Evolutionary conservation across 2,888 invertebrate species (phyloP).

Genomic region (Drosophila leonis): DNA sequence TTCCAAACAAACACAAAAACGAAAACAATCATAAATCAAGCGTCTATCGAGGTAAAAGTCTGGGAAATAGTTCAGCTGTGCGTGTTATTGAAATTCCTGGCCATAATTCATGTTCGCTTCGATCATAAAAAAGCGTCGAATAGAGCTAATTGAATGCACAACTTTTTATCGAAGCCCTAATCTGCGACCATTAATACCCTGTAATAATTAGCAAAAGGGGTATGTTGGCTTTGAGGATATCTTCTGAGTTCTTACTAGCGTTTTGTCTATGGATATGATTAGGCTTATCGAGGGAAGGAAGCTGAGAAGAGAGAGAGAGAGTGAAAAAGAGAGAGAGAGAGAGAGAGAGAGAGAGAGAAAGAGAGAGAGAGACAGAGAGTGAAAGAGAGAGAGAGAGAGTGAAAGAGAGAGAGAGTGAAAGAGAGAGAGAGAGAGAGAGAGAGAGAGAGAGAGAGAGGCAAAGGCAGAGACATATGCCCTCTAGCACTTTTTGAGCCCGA

Average conservation of each 20-base stretch:
- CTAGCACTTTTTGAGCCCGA: too few species aligned
- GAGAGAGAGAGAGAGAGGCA: not conserved
- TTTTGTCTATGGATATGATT: not conserved
- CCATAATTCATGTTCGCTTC: conserved; percentile 22
- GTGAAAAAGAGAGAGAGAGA: not conserved
- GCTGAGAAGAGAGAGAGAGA: not conserved
- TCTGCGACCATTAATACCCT: conserved; percentile 1
- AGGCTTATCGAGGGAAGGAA: not conserved
- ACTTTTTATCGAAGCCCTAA: conserved; percentile 14
- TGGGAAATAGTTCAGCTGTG: conserved; percentile 34
- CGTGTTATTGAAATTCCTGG: conserved; percentile 23
- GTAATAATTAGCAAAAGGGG: not conserved
- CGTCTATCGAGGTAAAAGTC: not conserved
- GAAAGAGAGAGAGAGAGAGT: not conserved
- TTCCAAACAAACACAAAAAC: conserved; percentile 35
- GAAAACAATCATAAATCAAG: conserved; percentile 20
- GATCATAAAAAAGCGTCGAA: conserved; percentile 36
- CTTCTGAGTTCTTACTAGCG: not conserved
- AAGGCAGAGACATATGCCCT: not conserved
- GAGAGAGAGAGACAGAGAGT: too few species aligned
- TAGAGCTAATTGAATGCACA: conserved; percentile 7
- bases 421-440: not conserved
- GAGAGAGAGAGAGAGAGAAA: not conserved
- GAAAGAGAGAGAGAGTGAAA: not conserved
- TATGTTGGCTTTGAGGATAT: not conserved